Evolutionary conservation across 2,113 vertebrate genomes (phyloP).

Genomic region (Orycteropus afer): DNA sequence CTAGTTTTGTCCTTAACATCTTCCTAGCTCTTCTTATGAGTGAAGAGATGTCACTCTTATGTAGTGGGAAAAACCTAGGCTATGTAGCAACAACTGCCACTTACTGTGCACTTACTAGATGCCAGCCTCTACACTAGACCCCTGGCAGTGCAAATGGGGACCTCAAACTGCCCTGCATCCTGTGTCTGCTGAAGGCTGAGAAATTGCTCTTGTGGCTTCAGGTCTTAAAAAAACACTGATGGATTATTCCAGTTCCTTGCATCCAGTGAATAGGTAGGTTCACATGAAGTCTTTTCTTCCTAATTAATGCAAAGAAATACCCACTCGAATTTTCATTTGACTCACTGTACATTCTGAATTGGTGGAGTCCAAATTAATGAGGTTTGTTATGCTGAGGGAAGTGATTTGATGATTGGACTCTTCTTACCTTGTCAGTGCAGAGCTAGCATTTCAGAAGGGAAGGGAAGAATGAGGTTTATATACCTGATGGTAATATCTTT

Average conservation of each 20-base stretch:
- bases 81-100: not conserved
- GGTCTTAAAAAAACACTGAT: not conserved
- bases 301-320: not conserved
- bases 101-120: too few relatives aligned
- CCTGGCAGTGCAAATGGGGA: not conserved
- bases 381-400: not conserved
- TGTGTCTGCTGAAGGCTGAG: not conserved
- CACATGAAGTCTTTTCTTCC: not conserved
- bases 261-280: not conserved
- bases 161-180: not conserved
- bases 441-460: conserved; percentile 26
- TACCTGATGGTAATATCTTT: conserved; percentile 57
- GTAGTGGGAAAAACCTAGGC: not conserved
- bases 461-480: not conserved
- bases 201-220: not conserved
- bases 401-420: not conserved
- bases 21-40: not conserved
- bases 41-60: not conserved
- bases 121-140: not conserved
- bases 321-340: not conserved
- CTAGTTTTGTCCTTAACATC: not conserved
- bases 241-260: not conserved
- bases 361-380: not conserved
- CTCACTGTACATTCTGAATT: not conserved
- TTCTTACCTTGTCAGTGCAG: conserved; percentile 12